Evolutionary conservation across 2,797 vertebrate species (phyloP).

Genomic region (Potorous gilbertii): DNA sequence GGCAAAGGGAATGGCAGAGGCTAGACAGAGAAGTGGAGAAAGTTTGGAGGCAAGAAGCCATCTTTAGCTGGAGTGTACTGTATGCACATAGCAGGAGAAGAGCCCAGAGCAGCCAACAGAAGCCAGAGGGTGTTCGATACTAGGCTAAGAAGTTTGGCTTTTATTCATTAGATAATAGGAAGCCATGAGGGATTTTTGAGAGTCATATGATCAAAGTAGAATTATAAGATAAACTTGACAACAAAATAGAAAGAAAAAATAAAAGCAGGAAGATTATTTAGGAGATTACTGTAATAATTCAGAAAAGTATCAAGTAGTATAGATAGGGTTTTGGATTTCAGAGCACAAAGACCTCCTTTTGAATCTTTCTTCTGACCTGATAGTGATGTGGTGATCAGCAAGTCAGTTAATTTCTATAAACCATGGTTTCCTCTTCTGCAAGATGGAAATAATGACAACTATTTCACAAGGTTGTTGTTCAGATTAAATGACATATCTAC

Average conservation of each 20-base stretch:
- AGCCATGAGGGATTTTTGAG: background rate
- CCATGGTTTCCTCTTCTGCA: background rate
- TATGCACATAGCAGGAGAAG: background rate
- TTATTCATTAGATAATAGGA: background rate
- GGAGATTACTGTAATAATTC: background rate
- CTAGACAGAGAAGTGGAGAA: background rate
- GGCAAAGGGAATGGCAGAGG: background rate
- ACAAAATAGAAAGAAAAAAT: background rate
- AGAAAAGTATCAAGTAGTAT: background rate
- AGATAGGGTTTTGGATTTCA: background rate
- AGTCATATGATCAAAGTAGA: background rate
- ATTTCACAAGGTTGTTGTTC: background rate
- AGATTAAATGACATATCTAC: background rate
- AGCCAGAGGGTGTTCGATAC: background rate
- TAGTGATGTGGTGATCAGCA: background rate
- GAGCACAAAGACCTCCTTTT: background rate
- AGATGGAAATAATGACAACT: background rate
- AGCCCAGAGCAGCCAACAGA: too few species aligned
- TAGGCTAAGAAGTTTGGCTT: background rate
- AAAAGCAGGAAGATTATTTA: background rate
- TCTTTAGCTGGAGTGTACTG: background rate
- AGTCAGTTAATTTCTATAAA: background rate
- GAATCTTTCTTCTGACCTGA: background rate
- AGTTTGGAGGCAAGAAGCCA: background rate
- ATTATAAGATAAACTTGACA: background rate